Percentiles rank a stretch among this genome's conserved stretches.
Evolutionary conservation across 2,113 vertebrate genomes (phyloP).

Genomic region (Serilophus lunatus): DNA sequence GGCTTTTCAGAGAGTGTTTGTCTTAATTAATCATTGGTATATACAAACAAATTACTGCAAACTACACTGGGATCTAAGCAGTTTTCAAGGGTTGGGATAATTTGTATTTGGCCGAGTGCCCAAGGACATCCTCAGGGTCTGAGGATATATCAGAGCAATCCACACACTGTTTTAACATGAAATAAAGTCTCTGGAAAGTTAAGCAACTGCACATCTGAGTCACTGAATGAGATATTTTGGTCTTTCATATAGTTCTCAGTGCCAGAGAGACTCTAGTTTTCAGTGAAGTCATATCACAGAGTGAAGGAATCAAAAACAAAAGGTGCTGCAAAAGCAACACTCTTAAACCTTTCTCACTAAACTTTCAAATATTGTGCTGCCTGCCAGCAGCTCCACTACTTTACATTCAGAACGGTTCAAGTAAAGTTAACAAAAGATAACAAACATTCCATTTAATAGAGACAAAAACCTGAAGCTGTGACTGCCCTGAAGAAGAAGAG

Average conservation of each 20-base stretch:
- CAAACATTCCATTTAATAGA: neutral
- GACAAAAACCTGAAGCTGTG: neutral
- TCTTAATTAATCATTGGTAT: neutral
- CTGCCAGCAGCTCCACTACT: neutral
- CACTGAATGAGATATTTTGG: neutral
- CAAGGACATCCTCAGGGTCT: neutral
- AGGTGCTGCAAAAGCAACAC: neutral
- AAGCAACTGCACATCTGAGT: neutral
- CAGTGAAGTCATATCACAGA: neutral
- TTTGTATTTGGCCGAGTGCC: neutral
- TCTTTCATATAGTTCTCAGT: neutral
- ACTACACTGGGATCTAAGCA: neutral
- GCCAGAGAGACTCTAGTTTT: neutral
- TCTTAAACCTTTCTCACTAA: neutral
- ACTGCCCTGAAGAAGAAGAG: neutral
- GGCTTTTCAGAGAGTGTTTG: neutral
- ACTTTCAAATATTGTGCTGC: neutral
- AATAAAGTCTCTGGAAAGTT: neutral
- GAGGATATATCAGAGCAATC: neutral
- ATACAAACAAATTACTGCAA: neutral
- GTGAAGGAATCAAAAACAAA: neutral
- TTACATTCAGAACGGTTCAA: neutral
- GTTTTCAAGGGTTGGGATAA: neutral
- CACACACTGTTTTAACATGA: neutral
- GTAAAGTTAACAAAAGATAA: neutral